A percentile compares a stretch with the other conserved stretches of the same genome.
Conservation (phyloP, 2,797 vertebrate genomes). For the Mergus octosetaceus region DNA sequence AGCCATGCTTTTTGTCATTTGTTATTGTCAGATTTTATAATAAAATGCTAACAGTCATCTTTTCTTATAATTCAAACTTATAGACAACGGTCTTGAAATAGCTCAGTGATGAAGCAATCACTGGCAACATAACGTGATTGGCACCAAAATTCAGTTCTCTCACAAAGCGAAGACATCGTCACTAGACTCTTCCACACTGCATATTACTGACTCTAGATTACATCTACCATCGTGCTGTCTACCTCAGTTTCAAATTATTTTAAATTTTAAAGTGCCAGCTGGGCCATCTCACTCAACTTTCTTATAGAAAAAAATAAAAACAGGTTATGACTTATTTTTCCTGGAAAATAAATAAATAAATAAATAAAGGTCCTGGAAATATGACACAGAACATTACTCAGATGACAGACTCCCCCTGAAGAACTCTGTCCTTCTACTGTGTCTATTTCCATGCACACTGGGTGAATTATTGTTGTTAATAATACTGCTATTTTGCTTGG, state of each 20-base stretch:
- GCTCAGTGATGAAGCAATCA: neutral
- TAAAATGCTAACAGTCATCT: neutral
- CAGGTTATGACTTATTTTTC: slow-evolving; percentile 24
- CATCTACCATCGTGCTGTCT: neutral
- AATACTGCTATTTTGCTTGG: neutral
- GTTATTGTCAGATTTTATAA: neutral
- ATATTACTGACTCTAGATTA: neutral
- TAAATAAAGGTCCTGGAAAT: neutral
- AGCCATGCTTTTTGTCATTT: neutral
- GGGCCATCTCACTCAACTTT: neutral
- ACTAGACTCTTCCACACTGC: neutral
- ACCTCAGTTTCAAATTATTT: neutral
- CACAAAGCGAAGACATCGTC: neutral
- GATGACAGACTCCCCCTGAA: neutral
- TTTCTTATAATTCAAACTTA: neutral
- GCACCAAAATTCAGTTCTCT: neutral
- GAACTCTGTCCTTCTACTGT: neutral
- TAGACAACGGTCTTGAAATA: neutral
- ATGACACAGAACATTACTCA: neutral
- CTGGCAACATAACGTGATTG: neutral
- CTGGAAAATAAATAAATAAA: neutral
- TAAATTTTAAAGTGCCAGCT: neutral
- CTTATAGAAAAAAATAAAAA: neutral
- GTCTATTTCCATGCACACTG: neutral
- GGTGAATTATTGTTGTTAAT: neutral